phyloP scores from a whole-genome alignment of 2,113 vertebrate species.

The Caranx ignobilis region DNA sequence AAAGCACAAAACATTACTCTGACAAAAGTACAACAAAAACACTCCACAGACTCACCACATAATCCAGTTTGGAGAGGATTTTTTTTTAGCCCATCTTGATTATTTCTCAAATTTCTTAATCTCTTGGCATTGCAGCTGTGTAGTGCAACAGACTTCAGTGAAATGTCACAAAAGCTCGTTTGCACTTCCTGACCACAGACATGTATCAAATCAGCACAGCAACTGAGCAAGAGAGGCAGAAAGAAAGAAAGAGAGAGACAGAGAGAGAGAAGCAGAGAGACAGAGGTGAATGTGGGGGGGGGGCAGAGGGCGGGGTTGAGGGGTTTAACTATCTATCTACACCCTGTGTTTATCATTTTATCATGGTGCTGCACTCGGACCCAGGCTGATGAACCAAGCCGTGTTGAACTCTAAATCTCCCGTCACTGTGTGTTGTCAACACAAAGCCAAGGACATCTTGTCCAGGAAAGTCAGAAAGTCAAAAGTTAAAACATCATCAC shows the following conservation, averaged over 20 bases:
- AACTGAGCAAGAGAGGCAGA: constrained; percentile 41
- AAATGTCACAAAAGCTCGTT: constrained; percentile 61
- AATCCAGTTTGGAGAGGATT: constrained; percentile 15
- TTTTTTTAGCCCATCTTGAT: constrained; percentile 19
- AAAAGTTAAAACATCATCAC: not conserved
- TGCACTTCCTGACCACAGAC: constrained; percentile 81
- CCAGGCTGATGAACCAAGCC: constrained; percentile 19
- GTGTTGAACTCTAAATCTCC: constrained; percentile 1
- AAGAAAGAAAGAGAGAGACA: constrained; percentile 28
- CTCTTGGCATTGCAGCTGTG: constrained; percentile 49
- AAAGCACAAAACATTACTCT: constrained; percentile 1
- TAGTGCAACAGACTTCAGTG: constrained; percentile 56
- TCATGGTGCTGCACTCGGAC: constrained; percentile 10
- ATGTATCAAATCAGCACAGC: constrained; percentile 47
- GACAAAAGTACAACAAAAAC: constrained; percentile 12
- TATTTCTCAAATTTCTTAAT: constrained; percentile 6
- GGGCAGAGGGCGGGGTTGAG: constrained; percentile 49
- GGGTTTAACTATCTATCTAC: constrained; percentile 43
- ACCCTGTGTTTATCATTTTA: constrained; percentile 56
- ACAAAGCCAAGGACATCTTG: constrained; percentile 38
- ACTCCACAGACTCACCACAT: constrained; percentile 42
- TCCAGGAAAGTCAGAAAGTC: not conserved
- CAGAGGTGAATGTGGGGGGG: constrained; percentile 9
- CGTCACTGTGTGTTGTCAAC: constrained; percentile 15
- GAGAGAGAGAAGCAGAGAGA: constrained; percentile 15